Percentiles rank a stretch among this genome's conserved stretches.
Evolutionary conservation across 2,797 vertebrate species (phyloP).

Genomic region (Schizopygopsis malacanthus): DNA sequence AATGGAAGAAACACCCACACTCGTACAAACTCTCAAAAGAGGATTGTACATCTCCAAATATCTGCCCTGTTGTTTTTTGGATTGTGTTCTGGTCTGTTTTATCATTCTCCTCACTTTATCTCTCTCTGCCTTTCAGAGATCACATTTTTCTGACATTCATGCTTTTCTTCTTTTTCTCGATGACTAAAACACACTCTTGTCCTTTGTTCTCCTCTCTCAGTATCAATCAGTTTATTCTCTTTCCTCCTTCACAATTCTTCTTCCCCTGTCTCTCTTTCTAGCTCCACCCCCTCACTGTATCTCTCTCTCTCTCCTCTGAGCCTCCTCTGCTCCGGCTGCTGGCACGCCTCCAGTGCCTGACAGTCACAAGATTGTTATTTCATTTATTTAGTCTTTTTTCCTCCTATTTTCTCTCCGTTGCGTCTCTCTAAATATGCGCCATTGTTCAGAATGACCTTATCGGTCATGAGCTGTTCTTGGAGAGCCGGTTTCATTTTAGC

Average conservation of each 20-base stretch:
- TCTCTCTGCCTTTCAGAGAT: not conserved
- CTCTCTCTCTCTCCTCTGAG: not conserved
- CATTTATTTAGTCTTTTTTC: constrained; percentile 55
- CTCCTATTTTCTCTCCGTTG: constrained; percentile 35
- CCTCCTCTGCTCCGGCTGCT: constrained; percentile 33
- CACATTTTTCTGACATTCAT: constrained; percentile 50
- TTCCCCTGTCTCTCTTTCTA: not conserved
- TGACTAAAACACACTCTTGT: constrained; percentile 15
- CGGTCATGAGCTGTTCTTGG: constrained; percentile 1
- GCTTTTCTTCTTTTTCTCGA: not conserved
- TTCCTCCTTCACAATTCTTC: not conserved
- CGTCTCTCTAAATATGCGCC: constrained; percentile 23
- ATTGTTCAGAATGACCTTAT: constrained; percentile 43
- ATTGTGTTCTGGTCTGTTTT: constrained; percentile 9
- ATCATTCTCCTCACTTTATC: constrained; percentile 12
- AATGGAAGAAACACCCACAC: constrained; percentile 16
- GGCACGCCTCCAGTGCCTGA: constrained; percentile 55
- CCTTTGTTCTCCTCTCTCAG: constrained; percentile 13
- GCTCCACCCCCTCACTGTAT: constrained; percentile 12
- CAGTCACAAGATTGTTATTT: constrained; percentile 60
- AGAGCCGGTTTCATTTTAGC: not conserved
- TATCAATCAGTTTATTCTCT: constrained; percentile 30
- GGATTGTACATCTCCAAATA: not conserved
- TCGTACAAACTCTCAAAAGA: not conserved
- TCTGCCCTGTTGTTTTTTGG: not conserved